Conservation (phyloP, 2,888 invertebrate species). For the Theretra japonica region DNA sequence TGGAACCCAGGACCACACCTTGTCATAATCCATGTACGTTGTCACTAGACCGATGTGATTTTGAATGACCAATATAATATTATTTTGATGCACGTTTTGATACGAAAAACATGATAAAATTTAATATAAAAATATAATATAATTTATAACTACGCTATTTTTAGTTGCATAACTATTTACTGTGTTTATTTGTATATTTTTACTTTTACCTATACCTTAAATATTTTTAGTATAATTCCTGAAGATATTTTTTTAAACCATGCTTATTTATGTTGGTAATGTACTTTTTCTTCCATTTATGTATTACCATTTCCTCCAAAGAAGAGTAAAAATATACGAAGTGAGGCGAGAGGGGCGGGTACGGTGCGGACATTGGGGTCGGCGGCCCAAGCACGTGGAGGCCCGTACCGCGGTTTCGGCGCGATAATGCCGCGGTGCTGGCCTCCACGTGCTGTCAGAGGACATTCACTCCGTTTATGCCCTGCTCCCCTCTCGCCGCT, state of each 20-base stretch:
- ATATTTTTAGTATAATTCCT: neutral
- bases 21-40: no score
- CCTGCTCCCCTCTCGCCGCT: constrained; percentile 59
- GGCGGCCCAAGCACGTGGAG: constrained; percentile 81
- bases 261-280: no score
- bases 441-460: constrained; percentile 81
- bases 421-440: constrained; percentile 73
- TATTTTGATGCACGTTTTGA: no score
- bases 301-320: neutral
- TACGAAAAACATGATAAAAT: no score
- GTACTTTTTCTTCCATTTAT: neutral
- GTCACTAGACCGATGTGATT: no score
- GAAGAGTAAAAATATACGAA: constrained; percentile 32
- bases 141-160: no score
- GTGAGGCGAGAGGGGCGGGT: constrained; percentile 56
- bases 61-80: no score
- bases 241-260: neutral
- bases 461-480: constrained; percentile 67
- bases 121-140: no score
- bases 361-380: constrained; percentile 64
- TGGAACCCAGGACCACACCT: no score
- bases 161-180: no score
- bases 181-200: no score
- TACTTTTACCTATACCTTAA: no score
- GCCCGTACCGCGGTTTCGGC: constrained; percentile 75